phyloP scores from a whole-genome alignment of 2,797 vertebrate genomes.

The Sarcophilus harrisii region DNA sequence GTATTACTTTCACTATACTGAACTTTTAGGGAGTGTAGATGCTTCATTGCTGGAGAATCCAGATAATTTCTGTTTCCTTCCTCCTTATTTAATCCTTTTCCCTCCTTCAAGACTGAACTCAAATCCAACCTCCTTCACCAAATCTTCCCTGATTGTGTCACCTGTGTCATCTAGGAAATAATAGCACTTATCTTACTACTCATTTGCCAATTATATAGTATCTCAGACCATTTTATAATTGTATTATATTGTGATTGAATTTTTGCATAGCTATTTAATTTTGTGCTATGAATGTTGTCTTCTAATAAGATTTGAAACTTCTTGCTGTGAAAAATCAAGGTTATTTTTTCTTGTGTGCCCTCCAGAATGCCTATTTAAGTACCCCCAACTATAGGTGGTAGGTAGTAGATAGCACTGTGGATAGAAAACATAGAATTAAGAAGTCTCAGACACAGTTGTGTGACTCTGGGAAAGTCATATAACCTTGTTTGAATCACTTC shows the following conservation, averaged over 20 bases:
- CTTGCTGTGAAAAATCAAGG: background rate
- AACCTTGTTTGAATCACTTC: background rate
- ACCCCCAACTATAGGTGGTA: background rate
- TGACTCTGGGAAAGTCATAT: background rate
- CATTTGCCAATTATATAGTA: background rate
- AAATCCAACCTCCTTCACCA: background rate
- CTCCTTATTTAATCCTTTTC: background rate
- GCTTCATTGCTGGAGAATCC: fast-evolving
- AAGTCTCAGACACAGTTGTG: background rate
- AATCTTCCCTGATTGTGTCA: fast-evolving
- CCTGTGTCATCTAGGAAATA: background rate
- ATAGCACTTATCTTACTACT: background rate
- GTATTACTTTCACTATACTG: background rate
- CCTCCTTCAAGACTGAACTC: fast-evolving
- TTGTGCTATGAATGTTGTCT: background rate
- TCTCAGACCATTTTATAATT: background rate
- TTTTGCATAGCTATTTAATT: background rate
- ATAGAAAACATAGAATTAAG: background rate
- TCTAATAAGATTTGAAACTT: background rate
- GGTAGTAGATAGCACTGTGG: background rate
- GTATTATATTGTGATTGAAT: background rate
- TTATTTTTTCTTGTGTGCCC: background rate
- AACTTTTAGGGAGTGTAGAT: background rate
- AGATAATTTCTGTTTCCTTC: background rate
- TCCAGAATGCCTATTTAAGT: background rate